phyloP scores from a whole-genome alignment of 2,888 invertebrate genomes.

The Drosophila algonquin region DNA sequence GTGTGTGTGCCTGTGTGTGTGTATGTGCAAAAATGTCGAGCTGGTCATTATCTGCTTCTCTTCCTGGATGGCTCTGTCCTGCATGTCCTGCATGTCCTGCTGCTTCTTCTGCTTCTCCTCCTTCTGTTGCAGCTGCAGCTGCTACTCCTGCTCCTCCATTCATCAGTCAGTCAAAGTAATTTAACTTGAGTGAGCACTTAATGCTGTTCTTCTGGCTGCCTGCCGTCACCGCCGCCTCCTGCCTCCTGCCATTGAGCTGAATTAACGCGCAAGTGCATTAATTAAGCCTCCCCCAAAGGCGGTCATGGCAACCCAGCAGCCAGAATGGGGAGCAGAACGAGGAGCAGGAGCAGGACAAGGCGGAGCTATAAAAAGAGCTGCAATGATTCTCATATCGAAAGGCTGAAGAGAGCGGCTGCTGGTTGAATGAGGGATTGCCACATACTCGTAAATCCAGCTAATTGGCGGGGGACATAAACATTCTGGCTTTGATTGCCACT shows the following conservation, averaged over 20 bases:
- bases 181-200: constrained; percentile 74
- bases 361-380: constrained; percentile 42
- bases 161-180: constrained; percentile 63
- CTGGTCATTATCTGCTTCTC: constrained; percentile 31
- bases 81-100: background rate
- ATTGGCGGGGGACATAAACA: constrained; percentile 30
- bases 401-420: constrained; percentile 11
- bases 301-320: constrained; percentile 46
- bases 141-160: background rate
- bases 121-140: background rate
- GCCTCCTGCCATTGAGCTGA: constrained; percentile 39
- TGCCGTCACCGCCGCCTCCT: too few species aligned
- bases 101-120: background rate
- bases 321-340: background rate
- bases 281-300: constrained; percentile 63
- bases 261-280: constrained; percentile 77
- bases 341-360: background rate
- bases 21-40: constrained; percentile 36
- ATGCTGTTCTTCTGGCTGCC: constrained; percentile 39
- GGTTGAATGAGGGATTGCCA: constrained; percentile 11
- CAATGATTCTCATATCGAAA: constrained; percentile 39
- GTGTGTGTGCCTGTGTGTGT: background rate
- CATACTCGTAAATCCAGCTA: constrained; percentile 32
- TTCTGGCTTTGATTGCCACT: constrained; percentile 33
- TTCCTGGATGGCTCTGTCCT: background rate